A percentile compares a stretch with the other conserved stretches of the same genome.
phyloP scores from a whole-genome alignment of 1,140 invertebrate genomes.

The Drosophila mauritiana region DNA sequence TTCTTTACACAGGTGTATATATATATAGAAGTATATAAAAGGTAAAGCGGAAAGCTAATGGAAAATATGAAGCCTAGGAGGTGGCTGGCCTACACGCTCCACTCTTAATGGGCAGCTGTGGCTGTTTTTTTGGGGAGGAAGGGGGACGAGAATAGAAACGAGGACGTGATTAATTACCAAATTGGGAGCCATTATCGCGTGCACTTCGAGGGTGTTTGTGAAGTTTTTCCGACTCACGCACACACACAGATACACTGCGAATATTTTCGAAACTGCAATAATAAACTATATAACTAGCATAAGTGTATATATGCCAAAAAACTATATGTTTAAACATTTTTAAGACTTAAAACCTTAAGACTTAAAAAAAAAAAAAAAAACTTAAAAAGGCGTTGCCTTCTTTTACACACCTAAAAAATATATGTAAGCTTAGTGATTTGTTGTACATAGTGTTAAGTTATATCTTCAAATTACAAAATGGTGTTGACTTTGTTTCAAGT shows the following conservation, averaged over 20 bases:
- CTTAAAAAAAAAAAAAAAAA: too few species aligned
- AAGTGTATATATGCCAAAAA: too few species aligned
- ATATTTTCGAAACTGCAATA: too few species aligned
- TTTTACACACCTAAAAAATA: too few species aligned
- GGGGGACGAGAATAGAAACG: constrained; percentile 39
- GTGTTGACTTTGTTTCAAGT: too few species aligned
- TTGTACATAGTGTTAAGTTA: background rate
- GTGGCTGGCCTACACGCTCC: constrained; percentile 13
- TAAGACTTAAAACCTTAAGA: too few species aligned
- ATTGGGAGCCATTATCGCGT: constrained; percentile 77
- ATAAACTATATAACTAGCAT: too few species aligned
- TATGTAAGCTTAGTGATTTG: background rate
- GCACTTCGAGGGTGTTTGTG: constrained; percentile 72
- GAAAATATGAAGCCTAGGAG: constrained; percentile 64
- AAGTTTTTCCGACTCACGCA: constrained; percentile 63
- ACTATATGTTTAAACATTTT: background rate
- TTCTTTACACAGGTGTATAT: constrained; percentile 15
- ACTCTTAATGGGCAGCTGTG: constrained; percentile 44
- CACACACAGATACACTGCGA: constrained; percentile 15
- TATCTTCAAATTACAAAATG: background rate
- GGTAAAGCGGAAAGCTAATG: constrained; percentile 48
- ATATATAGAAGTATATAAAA: constrained; percentile 1
- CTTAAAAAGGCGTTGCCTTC: too few species aligned
- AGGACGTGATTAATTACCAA: constrained; percentile 78
- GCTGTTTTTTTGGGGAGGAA: constrained; percentile 10